Evolutionary conservation across 2,888 invertebrate genomes (phyloP), one percentile per base, ranked within the genome.

Genomic region (Nyleta sp.): DNA sequence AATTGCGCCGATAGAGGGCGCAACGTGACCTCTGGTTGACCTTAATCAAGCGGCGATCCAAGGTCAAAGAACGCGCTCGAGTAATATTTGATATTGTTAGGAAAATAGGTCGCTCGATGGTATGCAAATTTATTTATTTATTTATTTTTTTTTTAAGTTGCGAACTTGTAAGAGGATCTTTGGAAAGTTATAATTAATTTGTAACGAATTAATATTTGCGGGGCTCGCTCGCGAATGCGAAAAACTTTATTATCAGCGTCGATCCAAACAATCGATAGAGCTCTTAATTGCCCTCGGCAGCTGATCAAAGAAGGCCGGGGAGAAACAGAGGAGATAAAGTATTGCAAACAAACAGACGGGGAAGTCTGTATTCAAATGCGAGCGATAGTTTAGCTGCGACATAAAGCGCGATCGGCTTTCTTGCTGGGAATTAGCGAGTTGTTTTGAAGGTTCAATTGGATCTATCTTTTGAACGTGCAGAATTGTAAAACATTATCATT

Each of bases 251-350:
- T 15, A 17, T 10, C 44, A 44, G 18, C 15, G 20, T 17, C 8
- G 10, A 44, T 42, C 53, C 22, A 35, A 38, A 55, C 35, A 33
- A 35, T 38, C 22, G 35, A 38, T 55, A n/a, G n/a, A 22, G 38
- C 22, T n/a, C 20, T 38, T 20, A 40, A 55, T 55, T 22, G 55
- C 38, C 22, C 38, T 18, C 38, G 31, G 38, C 20, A 55, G 18
- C n/a, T 55, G 55, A 38, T 55, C 20, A 55, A 38, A 38, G 55
- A 38, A 55, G n/a, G 18, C 13, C 20, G n/a, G n/a, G n/a, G n/a
- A n/a, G n/a, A n/a, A n/a, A n/a, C n/a, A n/a, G n/a, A n/a, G n/a
- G n/a, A n/a, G n/a, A n/a, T n/a, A n/a, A n/a, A n/a, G n/a, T n/a
- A n/a, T 55, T 38, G 31, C 38, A 55, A 55, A 38, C 46, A 33